Evolutionary conservation across 2,113 vertebrate species (phyloP).

Genomic region (Etheostoma cragini): DNA sequence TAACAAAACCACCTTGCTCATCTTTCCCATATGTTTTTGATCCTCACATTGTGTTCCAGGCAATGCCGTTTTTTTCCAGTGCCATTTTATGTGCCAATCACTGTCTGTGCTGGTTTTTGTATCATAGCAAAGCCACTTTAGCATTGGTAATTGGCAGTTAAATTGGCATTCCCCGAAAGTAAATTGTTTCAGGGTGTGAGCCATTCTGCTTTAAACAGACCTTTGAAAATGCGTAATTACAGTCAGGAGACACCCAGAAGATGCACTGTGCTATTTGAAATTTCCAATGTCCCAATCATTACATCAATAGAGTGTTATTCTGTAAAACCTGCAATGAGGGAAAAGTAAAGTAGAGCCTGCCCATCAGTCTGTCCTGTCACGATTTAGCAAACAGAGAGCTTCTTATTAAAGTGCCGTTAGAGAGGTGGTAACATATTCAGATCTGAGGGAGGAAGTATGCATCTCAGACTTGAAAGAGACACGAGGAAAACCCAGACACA

Average conservation of each 20-base stretch:
- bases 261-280: slow-evolving; percentile 60
- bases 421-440: slow-evolving; percentile 54
- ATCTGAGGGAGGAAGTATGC: slow-evolving; percentile 59
- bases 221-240: slow-evolving; percentile 65
- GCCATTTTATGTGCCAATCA: slow-evolving; percentile 45
- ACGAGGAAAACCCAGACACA: slow-evolving; percentile 44
- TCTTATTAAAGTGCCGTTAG: slow-evolving; percentile 58
- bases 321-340: slow-evolving; percentile 63
- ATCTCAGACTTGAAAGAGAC: slow-evolving; percentile 74
- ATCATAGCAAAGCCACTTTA: slow-evolving; percentile 53
- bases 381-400: slow-evolving; percentile 33
- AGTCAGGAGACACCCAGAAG: slow-evolving; percentile 45
- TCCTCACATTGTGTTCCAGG: slow-evolving; percentile 26
- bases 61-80: slow-evolving; percentile 24
- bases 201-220: slow-evolving; percentile 66
- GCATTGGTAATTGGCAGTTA: slow-evolving; percentile 59
- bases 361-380: slow-evolving; percentile 46
- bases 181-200: slow-evolving; percentile 55
- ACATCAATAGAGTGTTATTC: slow-evolving; percentile 57
- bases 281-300: slow-evolving; percentile 56
- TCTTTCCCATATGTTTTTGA: slow-evolving; percentile 18
- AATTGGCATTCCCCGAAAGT: slow-evolving; percentile 65
- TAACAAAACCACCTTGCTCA: slow-evolving; percentile 24
- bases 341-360: slow-evolving; percentile 45
- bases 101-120: slow-evolving; percentile 52